A percentile compares a stretch with the other conserved stretches of the same genome.
These are phyloP conservation scores for Drosophila pegasa DNA, from an alignment of 2,888 invertebrate species.

Conservation along the genomic window DNA sequence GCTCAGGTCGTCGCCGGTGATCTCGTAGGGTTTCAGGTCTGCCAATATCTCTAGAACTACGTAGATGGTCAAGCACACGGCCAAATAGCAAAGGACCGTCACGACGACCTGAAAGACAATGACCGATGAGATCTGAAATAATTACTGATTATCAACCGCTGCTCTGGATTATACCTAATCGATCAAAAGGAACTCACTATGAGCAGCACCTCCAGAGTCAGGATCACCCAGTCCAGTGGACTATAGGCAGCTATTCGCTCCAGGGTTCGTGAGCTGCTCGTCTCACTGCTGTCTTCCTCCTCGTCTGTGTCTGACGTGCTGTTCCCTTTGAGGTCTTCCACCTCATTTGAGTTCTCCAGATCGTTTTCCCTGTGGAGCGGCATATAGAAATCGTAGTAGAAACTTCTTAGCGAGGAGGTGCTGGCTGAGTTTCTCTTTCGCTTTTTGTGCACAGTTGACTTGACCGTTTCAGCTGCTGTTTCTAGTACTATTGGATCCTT, in stretches of 20 bases:
- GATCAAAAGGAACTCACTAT: constrained; percentile 58
- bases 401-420: constrained; percentile 30
- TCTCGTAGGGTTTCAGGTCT: constrained; percentile 10
- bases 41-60: constrained; percentile 56
- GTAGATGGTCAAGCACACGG: constrained; percentile 68
- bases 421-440: constrained; percentile 22
- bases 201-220: constrained; percentile 23
- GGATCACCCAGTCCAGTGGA: constrained; percentile 15
- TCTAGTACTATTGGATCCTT: constrained; percentile 4
- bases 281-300: background rate
- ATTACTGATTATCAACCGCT: constrained; percentile 34
- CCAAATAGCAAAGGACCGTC: constrained; percentile 65
- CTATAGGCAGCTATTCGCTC: constrained; percentile 9
- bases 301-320: background rate
- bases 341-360: background rate
- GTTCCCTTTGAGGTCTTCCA: background rate
- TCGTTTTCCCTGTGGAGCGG: constrained; percentile 39
- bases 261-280: constrained; percentile 12
- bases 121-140: constrained; percentile 67
- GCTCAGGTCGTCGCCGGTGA: constrained; percentile 11
- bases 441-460: background rate
- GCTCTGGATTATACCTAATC: constrained; percentile 27
- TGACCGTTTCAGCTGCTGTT: background rate
- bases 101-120: constrained; percentile 75
- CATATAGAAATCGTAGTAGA: constrained; percentile 62